phyloP scores from a whole-genome alignment of 2,797 vertebrate genomes.

The Spea hammondii region DNA sequence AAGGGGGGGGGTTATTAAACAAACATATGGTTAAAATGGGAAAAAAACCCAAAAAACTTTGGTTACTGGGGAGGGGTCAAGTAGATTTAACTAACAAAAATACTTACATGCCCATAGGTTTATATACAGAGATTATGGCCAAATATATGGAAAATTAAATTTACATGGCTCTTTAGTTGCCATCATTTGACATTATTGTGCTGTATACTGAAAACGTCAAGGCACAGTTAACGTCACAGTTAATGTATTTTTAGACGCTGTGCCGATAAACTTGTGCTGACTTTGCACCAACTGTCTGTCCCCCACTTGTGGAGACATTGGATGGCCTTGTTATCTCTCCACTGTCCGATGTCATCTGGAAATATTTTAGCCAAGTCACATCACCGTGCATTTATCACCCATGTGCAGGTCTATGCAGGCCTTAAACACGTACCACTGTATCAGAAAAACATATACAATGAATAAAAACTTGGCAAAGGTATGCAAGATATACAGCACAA shows the following conservation, averaged over 20 bases:
- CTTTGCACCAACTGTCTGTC: background rate
- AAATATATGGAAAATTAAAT: too few relatives aligned
- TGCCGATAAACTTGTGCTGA: background rate
- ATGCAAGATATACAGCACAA: too few relatives aligned
- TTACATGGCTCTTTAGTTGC: background rate
- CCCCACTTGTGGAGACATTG: background rate
- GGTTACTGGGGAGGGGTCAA: too few relatives aligned
- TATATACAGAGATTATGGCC: too few relatives aligned
- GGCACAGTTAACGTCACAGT: background rate
- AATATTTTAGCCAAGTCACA: constrained; percentile 43
- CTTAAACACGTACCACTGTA: background rate
- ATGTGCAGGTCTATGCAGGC: constrained; percentile 6
- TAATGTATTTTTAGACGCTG: background rate
- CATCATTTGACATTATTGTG: background rate
- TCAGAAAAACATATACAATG: too few relatives aligned
- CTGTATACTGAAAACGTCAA: background rate
- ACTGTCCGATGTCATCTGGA: constrained; percentile 31
- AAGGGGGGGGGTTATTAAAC: too few relatives aligned
- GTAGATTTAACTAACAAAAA: too few relatives aligned
- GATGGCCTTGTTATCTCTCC: constrained; percentile 29
- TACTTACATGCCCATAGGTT: too few relatives aligned
- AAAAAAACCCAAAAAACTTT: too few relatives aligned
- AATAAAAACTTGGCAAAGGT: too few relatives aligned
- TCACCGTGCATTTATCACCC: constrained; percentile 37
- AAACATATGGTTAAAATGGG: too few relatives aligned